Evolutionary conservation across 2,113 vertebrate genomes (phyloP), one percentile per base, ranked within the genome.

Genomic region (Aptenodytes patagonicus): DNA sequence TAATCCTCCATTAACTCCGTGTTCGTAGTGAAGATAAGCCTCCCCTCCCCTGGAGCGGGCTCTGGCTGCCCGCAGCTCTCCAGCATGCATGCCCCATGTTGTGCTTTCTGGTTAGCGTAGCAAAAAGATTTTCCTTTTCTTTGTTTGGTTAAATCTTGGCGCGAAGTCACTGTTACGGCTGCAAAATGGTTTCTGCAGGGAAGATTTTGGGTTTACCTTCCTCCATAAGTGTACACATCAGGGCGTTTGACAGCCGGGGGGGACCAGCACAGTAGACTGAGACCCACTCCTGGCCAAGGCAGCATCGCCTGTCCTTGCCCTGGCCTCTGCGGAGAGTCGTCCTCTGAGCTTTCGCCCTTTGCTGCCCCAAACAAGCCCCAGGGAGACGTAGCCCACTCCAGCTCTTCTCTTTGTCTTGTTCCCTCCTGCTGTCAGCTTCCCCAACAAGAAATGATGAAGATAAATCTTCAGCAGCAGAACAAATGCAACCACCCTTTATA

Each of bases 391-490:
- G 52, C 79, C 60, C 46, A 18, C 34, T 87, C 61, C 60, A 83
- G 79, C 55, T 92, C 66, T 73, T 83, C 69, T 83, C 61, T 89
- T 93, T 70, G 66, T 89, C 60, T 89, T 90, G 19, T 71, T 91
- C 81, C 91, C 36, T 54, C 42, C 73, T 71, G 40, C 84, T 95
- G 79, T 89, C 83, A 86, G 68, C 70, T 83, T 94, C 62, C 93
- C 79, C 88, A 91, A 77, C 36, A 75, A 87, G 87, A 91, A 95
- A 83, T 57, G 62, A 93, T 82, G 83, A 94, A 97, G 93, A 93
- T 87, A 97, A 93, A 96, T 90, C 91, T 95, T 80, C 62, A 81
- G 66, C 58, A n/a, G 89, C 15, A 4, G 51, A 96, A 87, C 70
- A 96, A 96, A 96, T 31, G 64, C 62, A 76, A 26, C 66, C 0